phyloP scores from a whole-genome alignment of 2,888 invertebrate genomes.

The Idaea aversata region DNA sequence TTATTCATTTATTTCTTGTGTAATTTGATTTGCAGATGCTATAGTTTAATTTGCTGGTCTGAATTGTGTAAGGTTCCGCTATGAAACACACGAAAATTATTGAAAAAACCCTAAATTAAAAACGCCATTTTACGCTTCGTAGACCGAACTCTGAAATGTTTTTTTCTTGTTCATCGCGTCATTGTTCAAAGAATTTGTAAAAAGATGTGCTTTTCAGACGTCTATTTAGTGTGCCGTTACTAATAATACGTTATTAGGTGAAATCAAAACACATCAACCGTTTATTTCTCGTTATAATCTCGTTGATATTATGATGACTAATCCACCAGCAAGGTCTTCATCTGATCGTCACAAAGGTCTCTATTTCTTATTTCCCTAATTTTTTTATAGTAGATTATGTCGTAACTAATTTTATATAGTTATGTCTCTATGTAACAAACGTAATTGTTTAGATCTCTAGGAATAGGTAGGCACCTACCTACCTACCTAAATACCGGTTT shows the following conservation, averaged over 20 bases:
- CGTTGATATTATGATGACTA: constrained; percentile 53
- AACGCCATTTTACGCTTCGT: constrained; percentile 75
- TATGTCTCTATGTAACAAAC: neutral
- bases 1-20: constrained; percentile 29
- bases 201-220: neutral
- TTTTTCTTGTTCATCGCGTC: constrained; percentile 49
- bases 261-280: neutral
- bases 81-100: constrained; percentile 20
- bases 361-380: constrained; percentile 17
- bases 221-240: neutral
- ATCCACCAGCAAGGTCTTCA: constrained; percentile 47
- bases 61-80: constrained; percentile 3
- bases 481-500: neutral
- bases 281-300: neutral
- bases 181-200: constrained; percentile 23
- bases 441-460: neutral
- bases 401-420: neutral
- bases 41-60: constrained; percentile 9
- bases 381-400: neutral
- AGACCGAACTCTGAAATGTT: constrained; percentile 57
- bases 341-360: neutral
- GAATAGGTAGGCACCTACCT: neutral
- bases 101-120: constrained; percentile 51
- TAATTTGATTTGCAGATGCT: constrained; percentile 17
- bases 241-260: constrained; percentile 6